Evolutionary conservation across 2,797 vertebrate species (phyloP).

Genomic region (Micrastur ruficollis): DNA sequence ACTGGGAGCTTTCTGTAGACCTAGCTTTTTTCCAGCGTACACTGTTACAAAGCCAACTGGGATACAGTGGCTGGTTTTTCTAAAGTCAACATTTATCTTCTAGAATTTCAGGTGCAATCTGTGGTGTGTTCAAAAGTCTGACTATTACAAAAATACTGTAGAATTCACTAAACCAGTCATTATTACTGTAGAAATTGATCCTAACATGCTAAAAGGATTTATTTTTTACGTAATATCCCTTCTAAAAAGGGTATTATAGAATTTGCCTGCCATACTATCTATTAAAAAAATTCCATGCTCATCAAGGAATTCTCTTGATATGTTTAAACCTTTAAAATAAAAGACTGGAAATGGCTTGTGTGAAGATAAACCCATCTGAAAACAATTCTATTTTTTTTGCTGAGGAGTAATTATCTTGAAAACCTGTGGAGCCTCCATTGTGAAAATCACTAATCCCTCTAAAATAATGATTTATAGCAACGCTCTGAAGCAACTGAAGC

Average conservation of each 20-base stretch:
- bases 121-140: not conserved
- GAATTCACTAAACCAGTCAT: not conserved
- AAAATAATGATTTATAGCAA: slow-evolving; percentile 52
- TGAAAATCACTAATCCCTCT: slow-evolving; percentile 56
- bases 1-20: not conserved
- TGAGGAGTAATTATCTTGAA: slow-evolving; percentile 55
- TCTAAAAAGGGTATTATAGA: slow-evolving; percentile 14
- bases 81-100: not conserved
- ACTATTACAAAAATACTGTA: not conserved
- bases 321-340: slow-evolving; percentile 30
- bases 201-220: not conserved
- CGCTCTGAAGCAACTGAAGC: slow-evolving; percentile 15
- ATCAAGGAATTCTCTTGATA: not conserved
- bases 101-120: not conserved
- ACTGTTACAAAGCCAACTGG: not conserved
- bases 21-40: not conserved
- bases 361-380: slow-evolving; percentile 36
- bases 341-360: not conserved
- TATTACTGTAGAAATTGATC: not conserved
- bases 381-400: slow-evolving; percentile 20
- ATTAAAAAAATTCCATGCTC: not conserved
- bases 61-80: not conserved
- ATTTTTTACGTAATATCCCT: not conserved
- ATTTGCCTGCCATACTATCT: not conserved
- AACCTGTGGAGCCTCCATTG: slow-evolving; percentile 41